Conservation (phyloP, 2,797 vertebrate genomes). For the Anomalospiza imberbis region DNA sequence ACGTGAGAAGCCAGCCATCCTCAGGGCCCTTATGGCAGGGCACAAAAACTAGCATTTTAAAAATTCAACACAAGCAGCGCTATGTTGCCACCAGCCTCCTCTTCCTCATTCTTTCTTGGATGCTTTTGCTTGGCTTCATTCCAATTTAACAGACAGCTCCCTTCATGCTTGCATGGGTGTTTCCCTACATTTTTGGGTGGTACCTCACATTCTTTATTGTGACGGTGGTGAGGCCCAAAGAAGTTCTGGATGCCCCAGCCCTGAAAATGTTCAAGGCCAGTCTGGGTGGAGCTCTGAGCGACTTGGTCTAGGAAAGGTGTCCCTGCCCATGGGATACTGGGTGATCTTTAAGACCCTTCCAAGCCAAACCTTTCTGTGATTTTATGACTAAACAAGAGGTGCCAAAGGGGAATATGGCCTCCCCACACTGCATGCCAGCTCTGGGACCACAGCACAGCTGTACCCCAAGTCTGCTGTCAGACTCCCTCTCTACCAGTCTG, state of each 20-base stretch:
- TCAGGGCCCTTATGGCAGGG: background rate
- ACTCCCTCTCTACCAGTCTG: background rate
- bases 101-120: background rate
- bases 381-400: background rate
- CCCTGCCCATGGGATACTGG: no score
- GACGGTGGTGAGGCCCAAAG: background rate
- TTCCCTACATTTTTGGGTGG: background rate
- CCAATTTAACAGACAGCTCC: background rate
- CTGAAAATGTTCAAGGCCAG: background rate
- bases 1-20: background rate
- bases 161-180: background rate
- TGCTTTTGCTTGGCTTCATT: background rate
- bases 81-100: background rate
- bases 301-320: background rate
- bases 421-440: background rate
- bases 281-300: background rate
- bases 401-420: background rate
- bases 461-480: slow-evolving; percentile 27
- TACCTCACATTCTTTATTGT: background rate
- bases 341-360: no score
- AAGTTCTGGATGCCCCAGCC: background rate
- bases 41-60: background rate
- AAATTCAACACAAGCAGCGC: background rate
- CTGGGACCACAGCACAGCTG: no score
- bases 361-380: background rate